These are phyloP conservation scores for Lytechinus pictus DNA, from an alignment of 35 echinoderm and acorn worm species.

Conservation along the genomic window DNA sequence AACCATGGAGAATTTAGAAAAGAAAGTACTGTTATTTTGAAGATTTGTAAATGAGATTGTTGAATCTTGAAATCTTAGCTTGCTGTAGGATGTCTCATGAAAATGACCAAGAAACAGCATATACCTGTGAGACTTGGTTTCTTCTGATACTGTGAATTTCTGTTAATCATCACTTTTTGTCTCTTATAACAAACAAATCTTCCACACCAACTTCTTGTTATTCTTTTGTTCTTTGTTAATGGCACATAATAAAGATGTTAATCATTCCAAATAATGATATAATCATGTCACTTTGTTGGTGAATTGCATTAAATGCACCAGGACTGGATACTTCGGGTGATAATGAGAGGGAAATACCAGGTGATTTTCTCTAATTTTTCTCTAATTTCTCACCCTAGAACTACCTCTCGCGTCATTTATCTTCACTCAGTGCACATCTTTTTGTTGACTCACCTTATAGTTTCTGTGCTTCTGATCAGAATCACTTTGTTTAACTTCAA, in stretches of 20 bases:
- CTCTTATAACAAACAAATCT: background rate
- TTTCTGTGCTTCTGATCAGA: background rate
- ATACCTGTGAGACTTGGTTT: background rate
- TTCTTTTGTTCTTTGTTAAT: background rate
- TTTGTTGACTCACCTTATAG: background rate
- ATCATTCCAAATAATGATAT: background rate
- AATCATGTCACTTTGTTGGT: background rate
- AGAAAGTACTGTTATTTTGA: background rate
- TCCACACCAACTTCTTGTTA: background rate
- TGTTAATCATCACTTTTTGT: conserved; percentile 15
- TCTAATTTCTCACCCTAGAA: background rate
- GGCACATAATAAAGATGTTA: background rate
- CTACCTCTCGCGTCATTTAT: background rate
- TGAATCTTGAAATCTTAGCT: too few species aligned
- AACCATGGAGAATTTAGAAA: background rate
- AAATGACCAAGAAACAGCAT: background rate
- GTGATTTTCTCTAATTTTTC: conserved; percentile 46
- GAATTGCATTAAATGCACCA: background rate
- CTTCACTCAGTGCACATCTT: background rate
- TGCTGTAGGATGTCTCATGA: background rate
- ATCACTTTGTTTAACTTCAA: background rate
- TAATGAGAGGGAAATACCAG: conserved; percentile 48
- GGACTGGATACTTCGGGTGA: conserved; percentile 13
- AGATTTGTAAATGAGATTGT: background rate
- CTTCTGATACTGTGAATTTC: background rate